Percentiles rank a stretch among this genome's conserved stretches.
These are phyloP conservation scores for Eriosoma lanigerum DNA, from an alignment of 1,140 invertebrate genomes.

Conservation along the genomic window DNA sequence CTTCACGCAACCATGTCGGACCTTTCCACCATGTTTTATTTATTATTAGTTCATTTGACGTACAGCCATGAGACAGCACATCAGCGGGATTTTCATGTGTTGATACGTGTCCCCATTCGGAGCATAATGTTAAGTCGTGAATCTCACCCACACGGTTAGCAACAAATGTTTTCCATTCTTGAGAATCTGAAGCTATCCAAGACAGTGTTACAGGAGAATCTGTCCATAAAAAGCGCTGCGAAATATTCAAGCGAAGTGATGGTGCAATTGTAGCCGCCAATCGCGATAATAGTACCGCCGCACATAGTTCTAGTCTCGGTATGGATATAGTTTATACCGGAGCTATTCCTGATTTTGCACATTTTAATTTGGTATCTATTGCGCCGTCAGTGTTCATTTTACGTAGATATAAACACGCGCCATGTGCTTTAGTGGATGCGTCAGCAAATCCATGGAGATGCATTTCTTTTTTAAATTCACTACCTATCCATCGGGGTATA, in stretches of 20 bases:
- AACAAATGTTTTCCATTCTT: slow-evolving; percentile 39
- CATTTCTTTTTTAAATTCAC: background rate
- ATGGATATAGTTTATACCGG: slow-evolving; percentile 57
- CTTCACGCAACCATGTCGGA: slow-evolving; percentile 44
- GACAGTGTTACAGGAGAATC: slow-evolving; percentile 30
- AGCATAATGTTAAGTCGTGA: background rate
- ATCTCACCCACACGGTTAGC: slow-evolving; percentile 48
- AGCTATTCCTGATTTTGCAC: slow-evolving; percentile 53
- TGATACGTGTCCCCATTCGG: slow-evolving; percentile 12
- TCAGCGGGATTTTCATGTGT: slow-evolving; percentile 26
- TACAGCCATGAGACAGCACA: background rate
- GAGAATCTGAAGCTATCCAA: slow-evolving; percentile 17
- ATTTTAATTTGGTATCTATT: slow-evolving; percentile 48
- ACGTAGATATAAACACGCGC: slow-evolving; percentile 55
- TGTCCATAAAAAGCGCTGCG: slow-evolving; percentile 21
- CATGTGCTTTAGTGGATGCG: too few species aligned
- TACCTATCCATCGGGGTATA: slow-evolving; percentile 38
- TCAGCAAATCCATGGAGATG: slow-evolving; percentile 57
- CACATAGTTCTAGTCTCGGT: slow-evolving; percentile 61
- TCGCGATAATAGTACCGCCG: slow-evolving; percentile 56
- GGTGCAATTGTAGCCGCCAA: slow-evolving; percentile 53
- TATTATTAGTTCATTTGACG: slow-evolving; percentile 36
- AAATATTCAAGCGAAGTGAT: slow-evolving; percentile 56
- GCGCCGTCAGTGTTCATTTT: slow-evolving; percentile 40
- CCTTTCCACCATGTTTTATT: slow-evolving; percentile 53